Evolutionary conservation across 2,113 vertebrate species (phyloP).

Genomic region (Oostethus manadensis): DNA sequence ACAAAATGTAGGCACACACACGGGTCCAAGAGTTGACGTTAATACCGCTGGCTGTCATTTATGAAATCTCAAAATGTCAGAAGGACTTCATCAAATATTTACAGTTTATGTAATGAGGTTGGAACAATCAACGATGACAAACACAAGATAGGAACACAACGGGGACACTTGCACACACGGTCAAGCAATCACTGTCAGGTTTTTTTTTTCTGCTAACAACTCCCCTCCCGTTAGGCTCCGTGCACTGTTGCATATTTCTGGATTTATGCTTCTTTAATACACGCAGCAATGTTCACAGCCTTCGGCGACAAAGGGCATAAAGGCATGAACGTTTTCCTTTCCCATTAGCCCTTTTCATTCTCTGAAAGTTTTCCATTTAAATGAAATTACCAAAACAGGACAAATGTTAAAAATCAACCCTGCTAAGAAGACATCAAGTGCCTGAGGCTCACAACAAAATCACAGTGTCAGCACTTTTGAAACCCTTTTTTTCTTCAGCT

Average conservation of each 20-base stretch:
- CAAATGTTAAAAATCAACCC: slow-evolving; percentile 8
- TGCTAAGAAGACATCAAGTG: background rate
- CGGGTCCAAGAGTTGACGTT: slow-evolving; percentile 50
- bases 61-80: slow-evolving; percentile 45
- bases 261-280: slow-evolving; percentile 32
- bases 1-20: slow-evolving; percentile 30
- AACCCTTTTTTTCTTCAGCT: slow-evolving; percentile 11
- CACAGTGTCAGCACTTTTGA: slow-evolving; percentile 18
- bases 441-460: slow-evolving; percentile 19
- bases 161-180: slow-evolving; percentile 16
- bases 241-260: slow-evolving; percentile 52
- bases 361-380: slow-evolving; percentile 24
- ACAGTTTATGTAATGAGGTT: slow-evolving; percentile 46
- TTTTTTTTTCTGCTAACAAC: slow-evolving; percentile 26
- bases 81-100: slow-evolving; percentile 56
- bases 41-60: slow-evolving; percentile 43
- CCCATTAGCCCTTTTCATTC: slow-evolving; percentile 18
- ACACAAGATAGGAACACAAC: slow-evolving; percentile 1
- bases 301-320: slow-evolving; percentile 33
- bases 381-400: slow-evolving; percentile 33
- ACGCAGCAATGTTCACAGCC: slow-evolving; percentile 20
- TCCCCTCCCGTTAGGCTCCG: slow-evolving; percentile 39
- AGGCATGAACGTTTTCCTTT: slow-evolving; percentile 28
- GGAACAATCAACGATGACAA: slow-evolving; percentile 46
- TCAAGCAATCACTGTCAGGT: slow-evolving; percentile 45